Conservation (phyloP, 1,140 invertebrate species). For the Grapholita molesta region DNA sequence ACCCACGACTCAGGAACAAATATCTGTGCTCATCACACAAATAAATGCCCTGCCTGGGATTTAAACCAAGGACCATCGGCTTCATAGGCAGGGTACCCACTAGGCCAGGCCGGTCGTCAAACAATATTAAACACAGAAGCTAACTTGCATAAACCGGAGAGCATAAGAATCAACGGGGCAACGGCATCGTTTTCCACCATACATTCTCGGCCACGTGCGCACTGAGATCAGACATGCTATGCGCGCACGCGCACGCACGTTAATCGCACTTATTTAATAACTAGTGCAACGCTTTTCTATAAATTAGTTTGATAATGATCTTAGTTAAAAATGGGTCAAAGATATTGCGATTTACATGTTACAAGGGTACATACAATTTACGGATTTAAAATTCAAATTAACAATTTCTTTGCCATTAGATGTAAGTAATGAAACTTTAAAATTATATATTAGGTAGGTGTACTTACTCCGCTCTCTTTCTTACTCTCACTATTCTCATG, state of each 20-base stretch:
- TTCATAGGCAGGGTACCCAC: too few relatives aligned
- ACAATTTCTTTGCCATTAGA: too few relatives aligned
- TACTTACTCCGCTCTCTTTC: too few relatives aligned
- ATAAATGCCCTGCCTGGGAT: too few relatives aligned
- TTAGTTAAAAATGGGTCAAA: not conserved
- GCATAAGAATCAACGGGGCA: conserved; percentile 5
- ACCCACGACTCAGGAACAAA: too few relatives aligned
- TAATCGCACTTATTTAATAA: conserved; percentile 17
- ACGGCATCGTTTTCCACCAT: conserved; percentile 13
- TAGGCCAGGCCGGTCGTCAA: too few relatives aligned
- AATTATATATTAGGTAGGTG: too few relatives aligned
- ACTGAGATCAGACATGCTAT: not conserved
- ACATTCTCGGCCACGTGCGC: conserved; percentile 11
- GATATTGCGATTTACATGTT: not conserved
- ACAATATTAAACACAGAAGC: not conserved
- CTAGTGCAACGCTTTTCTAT: not conserved
- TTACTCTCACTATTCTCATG: too few relatives aligned
- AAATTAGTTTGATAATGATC: not conserved
- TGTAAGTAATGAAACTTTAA: too few relatives aligned
- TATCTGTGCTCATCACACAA: too few relatives aligned
- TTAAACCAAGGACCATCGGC: too few relatives aligned
- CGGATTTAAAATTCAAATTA: too few relatives aligned
- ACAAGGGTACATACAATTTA: not conserved
- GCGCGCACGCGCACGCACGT: not conserved
- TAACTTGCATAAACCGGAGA: not conserved